Percentiles rank a stretch among this genome's conserved stretches.
These are phyloP conservation scores for Halcyon chelicuti DNA, from an alignment of 2,797 vertebrate species.

Conservation along the genomic window DNA sequence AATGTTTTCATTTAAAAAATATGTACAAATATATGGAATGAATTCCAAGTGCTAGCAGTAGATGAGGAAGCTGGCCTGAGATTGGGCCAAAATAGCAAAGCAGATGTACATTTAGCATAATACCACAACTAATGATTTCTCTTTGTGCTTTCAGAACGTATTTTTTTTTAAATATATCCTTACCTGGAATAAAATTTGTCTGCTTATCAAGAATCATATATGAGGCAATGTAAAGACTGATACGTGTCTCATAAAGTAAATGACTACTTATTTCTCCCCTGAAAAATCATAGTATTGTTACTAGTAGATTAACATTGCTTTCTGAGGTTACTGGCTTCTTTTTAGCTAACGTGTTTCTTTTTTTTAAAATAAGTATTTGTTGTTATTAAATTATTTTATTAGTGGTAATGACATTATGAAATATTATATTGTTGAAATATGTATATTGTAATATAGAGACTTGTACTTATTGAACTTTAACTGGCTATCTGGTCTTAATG, in stretches of 20 bases:
- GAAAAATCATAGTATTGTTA: background rate
- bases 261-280: background rate
- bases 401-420: background rate
- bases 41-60: background rate
- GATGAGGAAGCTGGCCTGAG: background rate
- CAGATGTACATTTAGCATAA: background rate
- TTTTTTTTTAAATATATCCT: background rate
- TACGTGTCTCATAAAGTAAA: background rate
- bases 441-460: background rate
- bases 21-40: background rate
- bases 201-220: background rate
- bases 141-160: background rate
- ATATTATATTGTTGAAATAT: background rate
- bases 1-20: background rate
- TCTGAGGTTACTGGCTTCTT: background rate
- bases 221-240: background rate
- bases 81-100: background rate
- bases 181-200: background rate
- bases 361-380: background rate
- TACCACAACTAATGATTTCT: background rate
- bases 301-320: background rate
- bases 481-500: background rate
- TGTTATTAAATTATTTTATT: background rate
- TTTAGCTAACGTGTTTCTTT: background rate
- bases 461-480: background rate